Base-by-base conservation (phyloP, 2,888 invertebrate species). In the Agrilus cyanescens region DNA sequence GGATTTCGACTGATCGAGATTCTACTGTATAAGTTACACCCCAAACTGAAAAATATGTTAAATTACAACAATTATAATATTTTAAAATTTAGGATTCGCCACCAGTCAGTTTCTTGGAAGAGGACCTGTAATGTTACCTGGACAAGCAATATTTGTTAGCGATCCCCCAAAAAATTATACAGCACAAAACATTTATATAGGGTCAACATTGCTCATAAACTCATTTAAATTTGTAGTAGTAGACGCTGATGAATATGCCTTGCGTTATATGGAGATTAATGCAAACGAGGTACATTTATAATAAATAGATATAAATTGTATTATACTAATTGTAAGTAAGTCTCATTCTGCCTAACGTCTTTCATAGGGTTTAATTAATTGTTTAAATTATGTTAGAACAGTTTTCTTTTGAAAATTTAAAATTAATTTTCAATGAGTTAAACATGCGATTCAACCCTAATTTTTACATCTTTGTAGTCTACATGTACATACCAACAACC, bases 211-310 rank as follows among this genome's bases (percentile, higher is more conserved):
- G 35, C 78, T 80, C 32, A 73, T 94, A 13, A 83, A 84, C 59
- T 78, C 80, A 50, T 89, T 87, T 57, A 66, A 79, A 37, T 94
- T 94, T 62, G 69, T 82, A 37, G 70, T 95, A 25, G 70, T 78
- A 1, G 80, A 80, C 2, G 89, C 90, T 2, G 94, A 95, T 61
- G 84, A 87, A 57, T 94, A 87, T 58, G 85, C 89, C 0, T 66
- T 91, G 38, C 74, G 82, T 34, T 93, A 87, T 58, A 83, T 93
- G 90, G 93, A 94, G 63, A 59, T 81, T 6, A 73, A 89, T 63
- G 69, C 77, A 43, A 66, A 75, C 43, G 76, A 86, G 74, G 89
- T 87, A 58, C n/a, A n/a, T 53, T 36, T 42, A 36, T 37, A 20
- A 3, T 38, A 16, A 35, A 13, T n/a, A n/a, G n/a, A n/a, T n/a